Conservation (phyloP, 2,797 vertebrate species). For the Pteropus rufus region DNA sequence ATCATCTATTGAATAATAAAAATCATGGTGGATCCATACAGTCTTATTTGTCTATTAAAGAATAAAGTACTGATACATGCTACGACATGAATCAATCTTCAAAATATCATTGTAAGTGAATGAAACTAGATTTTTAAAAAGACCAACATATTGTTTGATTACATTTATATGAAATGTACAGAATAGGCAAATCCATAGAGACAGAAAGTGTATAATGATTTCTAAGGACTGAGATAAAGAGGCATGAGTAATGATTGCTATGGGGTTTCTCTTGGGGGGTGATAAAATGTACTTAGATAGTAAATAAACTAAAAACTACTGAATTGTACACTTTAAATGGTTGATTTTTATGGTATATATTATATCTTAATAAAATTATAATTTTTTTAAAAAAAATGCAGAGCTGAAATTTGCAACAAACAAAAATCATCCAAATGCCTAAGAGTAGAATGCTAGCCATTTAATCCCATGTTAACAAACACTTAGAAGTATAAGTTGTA, state of each 20-base stretch:
- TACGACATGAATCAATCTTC: background rate
- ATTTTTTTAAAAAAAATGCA: background rate
- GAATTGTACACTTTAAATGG: background rate
- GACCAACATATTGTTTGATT: background rate
- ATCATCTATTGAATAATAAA: background rate
- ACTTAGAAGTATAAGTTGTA: background rate
- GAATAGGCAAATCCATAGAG: background rate
- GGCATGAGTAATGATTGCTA: background rate
- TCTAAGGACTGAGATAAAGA: background rate
- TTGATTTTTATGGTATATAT: background rate
- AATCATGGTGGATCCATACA: background rate
- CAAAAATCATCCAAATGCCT: background rate
- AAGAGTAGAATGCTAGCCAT: background rate
- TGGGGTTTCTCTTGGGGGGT: background rate
- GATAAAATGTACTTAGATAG: background rate
- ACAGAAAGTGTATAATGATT: background rate
- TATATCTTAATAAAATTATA: background rate
- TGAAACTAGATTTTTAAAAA: background rate
- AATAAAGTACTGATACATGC: background rate
- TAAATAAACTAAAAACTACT: background rate
- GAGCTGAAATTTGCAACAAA: background rate
- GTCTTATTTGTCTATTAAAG: background rate
- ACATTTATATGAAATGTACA: background rate
- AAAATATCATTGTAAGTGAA: background rate
- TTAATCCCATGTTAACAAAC: background rate